These are phyloP conservation scores for Thripadectes ignobilis DNA, from an alignment of 2,797 vertebrate species.

Conservation along the genomic window DNA sequence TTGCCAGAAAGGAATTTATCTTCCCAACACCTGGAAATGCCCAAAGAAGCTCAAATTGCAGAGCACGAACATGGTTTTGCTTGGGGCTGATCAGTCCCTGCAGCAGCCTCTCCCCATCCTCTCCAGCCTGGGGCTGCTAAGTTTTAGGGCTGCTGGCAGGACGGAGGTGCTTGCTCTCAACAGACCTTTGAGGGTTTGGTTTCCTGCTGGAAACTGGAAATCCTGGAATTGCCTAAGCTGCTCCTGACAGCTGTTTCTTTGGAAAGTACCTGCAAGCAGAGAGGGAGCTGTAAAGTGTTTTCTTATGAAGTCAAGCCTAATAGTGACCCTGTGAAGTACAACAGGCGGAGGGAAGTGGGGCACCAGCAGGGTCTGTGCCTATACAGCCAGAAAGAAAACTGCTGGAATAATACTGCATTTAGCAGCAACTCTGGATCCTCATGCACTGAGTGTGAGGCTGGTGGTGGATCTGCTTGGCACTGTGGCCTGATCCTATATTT, in stretches of 20 bases:
- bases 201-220: background rate
- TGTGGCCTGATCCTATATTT: background rate
- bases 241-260: background rate
- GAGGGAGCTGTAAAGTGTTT: background rate
- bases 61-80: background rate
- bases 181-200: background rate
- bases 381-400: background rate
- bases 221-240: background rate
- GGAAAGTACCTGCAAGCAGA: background rate
- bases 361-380: background rate
- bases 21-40: background rate
- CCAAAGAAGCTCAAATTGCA: background rate
- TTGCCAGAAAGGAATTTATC: background rate
- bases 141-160: background rate
- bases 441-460: background rate
- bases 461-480: background rate
- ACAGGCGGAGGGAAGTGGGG: background rate
- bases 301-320: background rate
- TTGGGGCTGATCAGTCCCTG: background rate
- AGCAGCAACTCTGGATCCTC: background rate
- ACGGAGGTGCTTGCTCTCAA: background rate
- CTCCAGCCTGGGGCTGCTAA: background rate
- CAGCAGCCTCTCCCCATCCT: background rate
- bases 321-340: rapidly evolving
- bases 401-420: background rate